Percentiles rank a stretch among this genome's conserved stretches.
These are phyloP conservation scores for Hirudinaria manillensis DNA, from an alignment of 2,888 invertebrate genomes.

Conservation along the genomic window DNA sequence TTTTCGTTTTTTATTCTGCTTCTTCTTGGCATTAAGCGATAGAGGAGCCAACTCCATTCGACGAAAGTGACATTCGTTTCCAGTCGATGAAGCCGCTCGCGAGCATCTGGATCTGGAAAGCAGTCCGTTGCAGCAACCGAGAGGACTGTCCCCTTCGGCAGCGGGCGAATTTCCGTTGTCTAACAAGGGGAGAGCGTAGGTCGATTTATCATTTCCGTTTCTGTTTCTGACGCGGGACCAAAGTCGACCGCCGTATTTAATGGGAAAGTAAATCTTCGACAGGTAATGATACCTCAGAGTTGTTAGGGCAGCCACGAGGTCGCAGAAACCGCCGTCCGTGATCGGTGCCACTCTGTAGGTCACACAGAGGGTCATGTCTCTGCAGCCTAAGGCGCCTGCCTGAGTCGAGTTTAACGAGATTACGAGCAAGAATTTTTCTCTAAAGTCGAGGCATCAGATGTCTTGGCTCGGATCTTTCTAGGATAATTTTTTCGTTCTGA, in stretches of 20 bases:
- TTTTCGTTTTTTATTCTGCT: not conserved
- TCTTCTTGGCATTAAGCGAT: not conserved
- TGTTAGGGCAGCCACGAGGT: slow-evolving; percentile 19
- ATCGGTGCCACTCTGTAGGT: slow-evolving; percentile 27
- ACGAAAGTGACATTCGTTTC: slow-evolving; percentile 40
- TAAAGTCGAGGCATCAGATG: too few relatives aligned
- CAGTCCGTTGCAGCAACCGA: slow-evolving; percentile 35
- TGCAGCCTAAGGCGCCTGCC: not conserved
- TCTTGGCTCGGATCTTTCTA: too few relatives aligned
- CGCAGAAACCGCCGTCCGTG: slow-evolving; percentile 27
- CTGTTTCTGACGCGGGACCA: slow-evolving; percentile 9
- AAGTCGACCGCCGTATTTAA: slow-evolving; percentile 18
- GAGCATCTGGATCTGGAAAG: slow-evolving; percentile 48
- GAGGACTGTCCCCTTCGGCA: slow-evolving; percentile 30
- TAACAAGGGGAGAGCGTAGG: slow-evolving; percentile 39
- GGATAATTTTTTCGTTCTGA: too few relatives aligned
- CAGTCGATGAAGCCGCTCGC: slow-evolving; percentile 36
- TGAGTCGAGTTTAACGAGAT: too few relatives aligned
- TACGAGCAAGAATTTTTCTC: too few relatives aligned
- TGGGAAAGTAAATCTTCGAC: slow-evolving; percentile 25
- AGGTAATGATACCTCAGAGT: slow-evolving; percentile 28
- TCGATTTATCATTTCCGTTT: slow-evolving; percentile 45
- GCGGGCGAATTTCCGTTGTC: slow-evolving; percentile 37
- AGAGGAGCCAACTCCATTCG: not conserved
- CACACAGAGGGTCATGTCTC: slow-evolving; percentile 21